Conservation (phyloP, 2,113 vertebrate species). For the Perca fluviatilis region DNA sequence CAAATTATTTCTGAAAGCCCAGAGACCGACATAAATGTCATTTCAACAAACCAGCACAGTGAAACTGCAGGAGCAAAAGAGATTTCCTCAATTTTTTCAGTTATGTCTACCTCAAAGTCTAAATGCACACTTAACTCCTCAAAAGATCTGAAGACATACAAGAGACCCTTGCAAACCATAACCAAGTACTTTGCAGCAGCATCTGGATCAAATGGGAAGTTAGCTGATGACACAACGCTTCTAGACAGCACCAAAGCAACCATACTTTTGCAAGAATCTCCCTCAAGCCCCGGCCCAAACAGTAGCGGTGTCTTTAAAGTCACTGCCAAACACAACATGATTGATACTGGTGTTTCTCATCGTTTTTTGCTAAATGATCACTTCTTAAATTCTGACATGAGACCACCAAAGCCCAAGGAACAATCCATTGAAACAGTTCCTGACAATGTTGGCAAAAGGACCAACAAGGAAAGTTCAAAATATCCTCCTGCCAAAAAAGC, state of each 20-base stretch:
- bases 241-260: conserved; percentile 80
- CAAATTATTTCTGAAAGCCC: background rate
- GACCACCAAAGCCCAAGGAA: conserved; percentile 78
- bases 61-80: conserved; percentile 74
- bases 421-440: conserved; percentile 85
- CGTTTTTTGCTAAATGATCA: conserved; percentile 58
- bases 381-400: conserved; percentile 52
- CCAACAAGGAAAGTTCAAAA: conserved; percentile 78
- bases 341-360: conserved; percentile 80
- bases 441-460: conserved; percentile 81
- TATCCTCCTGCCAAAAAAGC: conserved; percentile 87
- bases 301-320: conserved; percentile 78
- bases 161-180: conserved; percentile 81
- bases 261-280: conserved; percentile 85
- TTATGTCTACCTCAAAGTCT: conserved; percentile 76
- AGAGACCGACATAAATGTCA: background rate
- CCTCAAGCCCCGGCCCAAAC: conserved; percentile 83
- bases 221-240: conserved; percentile 71
- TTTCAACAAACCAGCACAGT: conserved; percentile 80
- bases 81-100: conserved; percentile 48
- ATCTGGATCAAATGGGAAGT: conserved; percentile 79
- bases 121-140: conserved; percentile 81
- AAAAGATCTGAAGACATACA: conserved; percentile 83
- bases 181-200: conserved; percentile 78
- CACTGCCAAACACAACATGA: conserved; percentile 80